Evolutionary conservation across 1,140 invertebrate genomes (phyloP), one percentile per base, ranked within the genome.

Genomic region (Saccostrea echinata): DNA sequence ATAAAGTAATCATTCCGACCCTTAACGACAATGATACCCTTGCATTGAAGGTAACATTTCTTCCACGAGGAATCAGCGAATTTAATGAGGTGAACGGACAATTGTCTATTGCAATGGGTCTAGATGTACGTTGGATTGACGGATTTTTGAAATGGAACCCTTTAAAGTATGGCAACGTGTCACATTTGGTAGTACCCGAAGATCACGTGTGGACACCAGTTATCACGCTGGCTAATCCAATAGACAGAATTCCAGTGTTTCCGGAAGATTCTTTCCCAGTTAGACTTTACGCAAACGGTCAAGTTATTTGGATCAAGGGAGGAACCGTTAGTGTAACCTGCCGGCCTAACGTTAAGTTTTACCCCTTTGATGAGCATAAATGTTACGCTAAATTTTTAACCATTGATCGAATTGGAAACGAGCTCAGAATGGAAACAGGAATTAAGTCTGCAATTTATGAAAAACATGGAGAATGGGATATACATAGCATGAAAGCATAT

Each of bases 81-180:
- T 87, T 89, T 71, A 64, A 89, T 53, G 88, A 89, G 53, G 43
- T 85, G 16, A 64, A 52, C 3, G 88, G 88, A 13, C 82, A 68
- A 18, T 6, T 89, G 4, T 87, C 85, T 0, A 53, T 87, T 30
- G 88, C 85, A 27, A 80, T 53, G 33, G 64, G 55, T 18, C 18
- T 87, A 21, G 86, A 85, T 33, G 16, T 89, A 30, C 13, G 51
- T 27, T 89, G 88, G 88, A 80, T 18, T 11, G 86, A 89, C 53
- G 16, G 24, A 33, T 35, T 30, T 27, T 53, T 89, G 12, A 52
- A 3, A 16, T 89, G 88, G 88, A 80, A 89, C 13, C 82, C 55
- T 51, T 76, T 43, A 0, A 24, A 85, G 6, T 89, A 81, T 51
- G 68, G 43, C 8, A 71, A 84, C n/a, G 30, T 80, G 24, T 52